A percentile compares a stretch with the other conserved stretches of the same genome.
phyloP scores from a whole-genome alignment of 1,140 invertebrate genomes.

The Camponotus pennsylvanicus region DNA sequence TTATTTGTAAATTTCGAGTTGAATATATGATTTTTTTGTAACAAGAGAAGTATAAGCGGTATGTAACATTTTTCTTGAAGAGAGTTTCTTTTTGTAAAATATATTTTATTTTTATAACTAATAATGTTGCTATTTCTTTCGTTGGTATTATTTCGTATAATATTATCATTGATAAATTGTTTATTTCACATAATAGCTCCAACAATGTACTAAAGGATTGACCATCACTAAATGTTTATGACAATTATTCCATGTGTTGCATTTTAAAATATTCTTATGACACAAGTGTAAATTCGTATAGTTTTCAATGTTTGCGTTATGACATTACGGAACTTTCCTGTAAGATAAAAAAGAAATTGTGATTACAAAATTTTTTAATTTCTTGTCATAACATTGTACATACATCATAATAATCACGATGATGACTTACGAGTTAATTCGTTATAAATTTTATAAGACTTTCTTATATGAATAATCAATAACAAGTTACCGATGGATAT shows the following conservation, averaged over 20 bases:
- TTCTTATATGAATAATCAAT: slow-evolving; percentile 78
- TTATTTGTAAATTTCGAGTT: neutral
- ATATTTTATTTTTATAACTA: neutral
- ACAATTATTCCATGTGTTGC: slow-evolving; percentile 67
- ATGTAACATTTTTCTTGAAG: neutral
- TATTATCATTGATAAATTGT: slow-evolving; percentile 24
- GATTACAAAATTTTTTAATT: slow-evolving; percentile 73
- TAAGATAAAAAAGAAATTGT: slow-evolving; percentile 79
- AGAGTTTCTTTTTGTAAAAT: slow-evolving; percentile 9
- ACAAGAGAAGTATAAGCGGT: neutral
- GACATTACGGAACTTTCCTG: slow-evolving; percentile 74
- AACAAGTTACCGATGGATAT: slow-evolving; percentile 81
- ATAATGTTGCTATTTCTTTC: slow-evolving; percentile 31
- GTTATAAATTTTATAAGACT: slow-evolving; percentile 72
- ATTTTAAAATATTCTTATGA: slow-evolving; percentile 56
- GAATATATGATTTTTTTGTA: neutral
- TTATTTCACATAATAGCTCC: slow-evolving; percentile 64
- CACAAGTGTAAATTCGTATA: slow-evolving; percentile 59
- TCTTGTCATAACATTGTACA: neutral
- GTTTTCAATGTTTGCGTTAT: slow-evolving; percentile 68
- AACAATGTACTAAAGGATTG: slow-evolving; percentile 68
- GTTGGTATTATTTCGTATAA: neutral
- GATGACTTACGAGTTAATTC: slow-evolving; percentile 76
- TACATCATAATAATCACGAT: neutral
- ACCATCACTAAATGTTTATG: slow-evolving; percentile 53